phyloP scores from a whole-genome alignment of 2,797 vertebrate genomes.

The Silurus lanzhouensis region DNA sequence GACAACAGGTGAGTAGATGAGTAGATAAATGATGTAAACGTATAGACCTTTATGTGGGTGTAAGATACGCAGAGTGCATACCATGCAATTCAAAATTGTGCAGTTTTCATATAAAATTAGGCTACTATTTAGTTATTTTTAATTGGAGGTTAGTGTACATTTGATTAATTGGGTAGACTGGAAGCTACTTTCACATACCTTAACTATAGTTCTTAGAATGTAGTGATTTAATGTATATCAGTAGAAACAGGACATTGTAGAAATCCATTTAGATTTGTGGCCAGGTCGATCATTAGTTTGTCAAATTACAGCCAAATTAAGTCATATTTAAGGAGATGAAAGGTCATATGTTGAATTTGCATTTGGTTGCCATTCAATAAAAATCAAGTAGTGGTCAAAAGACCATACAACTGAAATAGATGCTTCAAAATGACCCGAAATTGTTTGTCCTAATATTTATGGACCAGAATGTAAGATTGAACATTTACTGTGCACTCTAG shows the following conservation, averaged over 20 bases:
- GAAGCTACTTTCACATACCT: neutral
- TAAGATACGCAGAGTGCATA: neutral
- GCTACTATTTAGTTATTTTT: neutral
- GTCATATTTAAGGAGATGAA: too few species aligned
- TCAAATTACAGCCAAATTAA: too few species aligned
- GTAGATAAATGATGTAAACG: too few species aligned
- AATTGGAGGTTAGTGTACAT: neutral
- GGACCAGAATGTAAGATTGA: neutral
- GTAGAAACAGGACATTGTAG: neutral
- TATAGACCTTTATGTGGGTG: neutral
- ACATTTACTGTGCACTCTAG: neutral
- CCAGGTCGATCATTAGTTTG: too few species aligned
- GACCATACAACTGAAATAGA: too few species aligned
- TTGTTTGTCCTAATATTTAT: neutral
- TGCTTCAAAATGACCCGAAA: neutral
- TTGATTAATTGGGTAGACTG: neutral
- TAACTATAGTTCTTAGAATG: neutral
- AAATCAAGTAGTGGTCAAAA: too few species aligned
- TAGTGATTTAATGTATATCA: neutral
- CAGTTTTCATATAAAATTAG: neutral
- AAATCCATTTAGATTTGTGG: too few species aligned
- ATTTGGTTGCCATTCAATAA: too few species aligned
- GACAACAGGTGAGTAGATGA: constrained; percentile 67
- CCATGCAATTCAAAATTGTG: neutral
- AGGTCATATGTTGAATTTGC: too few species aligned